Base-by-base conservation (phyloP, 2,113 vertebrate species). In the Dascyllus trimaculatus region DNA sequence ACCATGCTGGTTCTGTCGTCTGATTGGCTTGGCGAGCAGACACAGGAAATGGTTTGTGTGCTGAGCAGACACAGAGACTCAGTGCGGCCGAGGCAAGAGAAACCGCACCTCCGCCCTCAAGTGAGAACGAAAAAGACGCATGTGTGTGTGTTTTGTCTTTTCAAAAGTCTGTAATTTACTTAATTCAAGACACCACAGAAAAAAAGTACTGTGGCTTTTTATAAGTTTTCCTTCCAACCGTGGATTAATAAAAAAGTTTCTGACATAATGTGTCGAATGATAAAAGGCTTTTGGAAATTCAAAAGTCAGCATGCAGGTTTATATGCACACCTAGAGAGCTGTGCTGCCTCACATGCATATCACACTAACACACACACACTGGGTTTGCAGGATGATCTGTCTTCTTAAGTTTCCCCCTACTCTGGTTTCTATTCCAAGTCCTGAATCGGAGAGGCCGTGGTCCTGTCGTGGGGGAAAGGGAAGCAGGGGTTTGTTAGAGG, bases 41-140 rank as follows among this genome's bases (percentile, higher is more conserved):
- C 84, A 88, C 90, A 92, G 93, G 93, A 94, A 95, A 91, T 88
- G 88, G 91, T 92, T 91, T 89, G 63, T 83, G 81, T 80, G 89
- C 78, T 67, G 82, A 86, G 86, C 90, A 93, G 91, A 93, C 92
- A 88, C 87, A 51, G 81, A 82, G 91, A 80, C 92, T 90, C 88
- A 88, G 71, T 92, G 89, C 60, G 90, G 88, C 87, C 10, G 51
- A 87, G 82, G 82, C 78, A 24, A 58, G 79, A 85, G 61, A 89
- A 92, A 94, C 93, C 93, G 51, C 93, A 92, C 85, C 80, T 87
- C 90, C 84, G 83, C 78, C 85, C 92, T 89, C 87, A 51, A 84
- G 81, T 54, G 68, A 40, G 69, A 68, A 87, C 85, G 71, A 77
- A 87, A 90, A 85, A 87, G 81, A 72, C 32, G 51, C 51, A 46